Evolutionary conservation across 2,113 vertebrate species (phyloP).

Genomic region (Rhynchopsitta pachyrhyncha): DNA sequence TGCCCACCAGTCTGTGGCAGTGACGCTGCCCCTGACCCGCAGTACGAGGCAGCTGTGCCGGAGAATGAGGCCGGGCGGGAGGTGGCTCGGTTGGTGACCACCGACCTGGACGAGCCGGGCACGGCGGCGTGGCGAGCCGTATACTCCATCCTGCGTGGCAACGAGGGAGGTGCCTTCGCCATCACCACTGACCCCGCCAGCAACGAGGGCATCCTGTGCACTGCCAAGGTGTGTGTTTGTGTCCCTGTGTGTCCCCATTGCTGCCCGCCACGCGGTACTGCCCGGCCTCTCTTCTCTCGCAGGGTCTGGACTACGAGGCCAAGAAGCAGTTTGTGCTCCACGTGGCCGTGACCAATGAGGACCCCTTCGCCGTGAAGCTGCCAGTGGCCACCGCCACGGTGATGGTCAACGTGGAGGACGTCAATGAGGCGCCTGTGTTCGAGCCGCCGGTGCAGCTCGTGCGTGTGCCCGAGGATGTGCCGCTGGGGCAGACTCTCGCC

Average conservation of each 20-base stretch:
- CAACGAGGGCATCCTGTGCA: conserved; percentile 85
- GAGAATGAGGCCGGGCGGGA: conserved; percentile 75
- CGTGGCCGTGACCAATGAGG: conserved; percentile 80
- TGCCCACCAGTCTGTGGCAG: accelerated
- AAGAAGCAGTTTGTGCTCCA: conserved; percentile 73
- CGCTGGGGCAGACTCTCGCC: neutral
- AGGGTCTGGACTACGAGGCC: conserved; percentile 89
- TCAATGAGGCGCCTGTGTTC: conserved; percentile 82
- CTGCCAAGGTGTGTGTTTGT: conserved; percentile 66
- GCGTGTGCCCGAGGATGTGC: conserved; percentile 69
- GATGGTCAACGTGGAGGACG: conserved; percentile 78
- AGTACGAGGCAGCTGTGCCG: conserved; percentile 73
- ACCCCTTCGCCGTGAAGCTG: conserved; percentile 71
- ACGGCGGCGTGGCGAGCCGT: conserved; percentile 79
- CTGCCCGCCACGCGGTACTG: accelerated
- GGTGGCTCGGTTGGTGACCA: conserved; percentile 74
- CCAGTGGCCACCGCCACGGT: conserved; percentile 81
- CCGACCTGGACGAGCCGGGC: conserved; percentile 76
- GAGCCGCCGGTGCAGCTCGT: conserved; percentile 59
- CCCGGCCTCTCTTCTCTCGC: neutral
- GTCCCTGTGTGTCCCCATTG: accelerated
- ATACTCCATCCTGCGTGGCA: conserved; percentile 82
- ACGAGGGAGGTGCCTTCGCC: conserved; percentile 70
- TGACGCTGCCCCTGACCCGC: neutral
- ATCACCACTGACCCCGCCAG: conserved; percentile 75